Conservation (phyloP, 30 jellyfish, hydroid and myxozoan species). For the Hydra vulgaris region DNA sequence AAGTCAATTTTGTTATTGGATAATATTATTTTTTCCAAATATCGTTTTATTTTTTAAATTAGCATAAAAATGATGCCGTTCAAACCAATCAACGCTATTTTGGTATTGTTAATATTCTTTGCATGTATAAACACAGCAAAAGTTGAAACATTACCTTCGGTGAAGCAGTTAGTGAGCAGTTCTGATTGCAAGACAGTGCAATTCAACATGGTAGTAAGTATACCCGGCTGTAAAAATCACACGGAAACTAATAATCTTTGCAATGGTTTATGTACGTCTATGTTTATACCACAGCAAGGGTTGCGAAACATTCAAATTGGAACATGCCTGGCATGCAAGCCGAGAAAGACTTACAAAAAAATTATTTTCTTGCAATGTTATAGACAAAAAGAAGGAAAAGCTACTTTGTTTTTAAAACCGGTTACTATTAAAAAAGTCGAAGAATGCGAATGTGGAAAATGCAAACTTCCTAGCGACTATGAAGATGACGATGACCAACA, state of each 20-base stretch:
- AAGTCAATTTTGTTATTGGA: neutral
- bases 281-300: neutral
- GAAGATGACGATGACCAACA: too few species aligned
- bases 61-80: neutral
- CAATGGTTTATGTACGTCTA: neutral
- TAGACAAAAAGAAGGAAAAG: neutral
- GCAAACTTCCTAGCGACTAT: neutral
- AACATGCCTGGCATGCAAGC: neutral
- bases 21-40: neutral
- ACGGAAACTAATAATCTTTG: neutral
- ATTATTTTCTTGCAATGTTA: neutral
- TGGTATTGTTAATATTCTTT: neutral
- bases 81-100: neutral
- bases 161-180: neutral
- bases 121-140: neutral
- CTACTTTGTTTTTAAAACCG: neutral
- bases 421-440: neutral
- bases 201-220: neutral
- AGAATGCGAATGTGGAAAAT: neutral
- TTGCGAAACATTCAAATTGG: neutral
- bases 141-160: neutral
- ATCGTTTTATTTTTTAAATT: neutral
- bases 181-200: neutral
- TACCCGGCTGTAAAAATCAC: neutral
- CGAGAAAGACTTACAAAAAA: neutral